phyloP scores from a whole-genome alignment of 1,140 invertebrate species.

The Gonioctena quinquepunctata region DNA sequence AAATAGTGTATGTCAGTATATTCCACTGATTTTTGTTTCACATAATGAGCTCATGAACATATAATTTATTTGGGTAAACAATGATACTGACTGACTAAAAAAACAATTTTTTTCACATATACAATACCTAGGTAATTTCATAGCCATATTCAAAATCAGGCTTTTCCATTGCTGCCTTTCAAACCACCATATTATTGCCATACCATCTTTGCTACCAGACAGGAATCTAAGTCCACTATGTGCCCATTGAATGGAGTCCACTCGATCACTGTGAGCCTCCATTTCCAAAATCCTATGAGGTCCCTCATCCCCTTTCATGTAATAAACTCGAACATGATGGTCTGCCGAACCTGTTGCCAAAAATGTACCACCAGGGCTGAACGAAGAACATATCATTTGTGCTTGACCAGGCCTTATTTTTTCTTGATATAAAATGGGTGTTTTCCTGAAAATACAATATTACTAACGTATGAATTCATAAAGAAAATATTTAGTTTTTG shows the following conservation, averaged over 20 bases:
- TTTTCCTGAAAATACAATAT: slow-evolving; percentile 64
- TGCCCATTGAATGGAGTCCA: slow-evolving; percentile 96
- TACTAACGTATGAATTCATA: no score
- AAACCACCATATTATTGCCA: slow-evolving; percentile 91
- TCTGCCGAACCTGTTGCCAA: slow-evolving; percentile 93
- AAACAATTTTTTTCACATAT: no score
- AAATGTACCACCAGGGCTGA: slow-evolving; percentile 92
- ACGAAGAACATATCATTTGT: slow-evolving; percentile 95
- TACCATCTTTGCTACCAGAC: slow-evolving; percentile 96
- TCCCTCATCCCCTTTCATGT: slow-evolving; percentile 75
- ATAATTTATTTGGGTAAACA: no score
- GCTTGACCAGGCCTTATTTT: slow-evolving; percentile 89
- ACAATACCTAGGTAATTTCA: slow-evolving; percentile 66
- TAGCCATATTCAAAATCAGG: slow-evolving; percentile 74
- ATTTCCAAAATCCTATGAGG: slow-evolving; percentile 77
- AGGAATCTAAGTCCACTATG: slow-evolving; percentile 84
- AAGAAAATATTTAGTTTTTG: no score
- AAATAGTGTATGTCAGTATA: no score
- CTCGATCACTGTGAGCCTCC: slow-evolving; percentile 88
- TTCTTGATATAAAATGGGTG: slow-evolving; percentile 91
- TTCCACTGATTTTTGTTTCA: no score
- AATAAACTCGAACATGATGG: slow-evolving; percentile 90
- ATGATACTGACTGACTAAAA: no score
- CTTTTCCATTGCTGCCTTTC: slow-evolving; percentile 88
- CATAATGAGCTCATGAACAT: no score